These are phyloP conservation scores for Cheirogaleus medius DNA, from an alignment of 2,113 vertebrate species.

Conservation along the genomic window DNA sequence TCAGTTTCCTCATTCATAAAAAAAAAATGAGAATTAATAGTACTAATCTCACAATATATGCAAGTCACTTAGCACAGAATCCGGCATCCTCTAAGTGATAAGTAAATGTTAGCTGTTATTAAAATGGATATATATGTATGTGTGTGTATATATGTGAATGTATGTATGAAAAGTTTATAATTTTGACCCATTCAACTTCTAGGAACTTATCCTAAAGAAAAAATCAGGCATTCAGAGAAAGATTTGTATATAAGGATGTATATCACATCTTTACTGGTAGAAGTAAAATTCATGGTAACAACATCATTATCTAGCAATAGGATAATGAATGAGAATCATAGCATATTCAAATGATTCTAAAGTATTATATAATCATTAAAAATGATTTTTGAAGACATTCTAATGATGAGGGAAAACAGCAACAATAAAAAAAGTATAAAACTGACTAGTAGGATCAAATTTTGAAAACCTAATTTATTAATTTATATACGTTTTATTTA, in stretches of 20 bases:
- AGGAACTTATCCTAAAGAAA: conserved; percentile 39
- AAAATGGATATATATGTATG: neutral
- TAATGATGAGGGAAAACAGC: conserved; percentile 12
- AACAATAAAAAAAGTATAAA: conserved; percentile 16
- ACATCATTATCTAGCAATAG: neutral
- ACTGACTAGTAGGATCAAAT: conserved; percentile 19
- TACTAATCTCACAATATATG: neutral
- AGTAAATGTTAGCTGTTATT: neutral
- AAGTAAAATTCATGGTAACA: conserved; percentile 2
- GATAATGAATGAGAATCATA: neutral
- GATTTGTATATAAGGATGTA: neutral
- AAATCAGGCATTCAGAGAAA: neutral
- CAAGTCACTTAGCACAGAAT: neutral
- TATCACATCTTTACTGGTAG: neutral
- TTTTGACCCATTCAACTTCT: conserved; percentile 2
- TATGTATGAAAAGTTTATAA: neutral
- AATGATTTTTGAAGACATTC: neutral
- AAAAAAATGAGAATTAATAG: neutral
- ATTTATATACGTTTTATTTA: too few species aligned
- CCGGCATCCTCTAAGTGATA: neutral
- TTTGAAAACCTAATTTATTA: neutral
- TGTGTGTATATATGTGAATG: neutral
- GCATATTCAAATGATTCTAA: neutral
- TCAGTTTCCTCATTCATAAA: conserved; percentile 21
- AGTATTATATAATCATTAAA: neutral